Evolutionary conservation across 1,140 invertebrate genomes (phyloP), one percentile per base, ranked within the genome.

Genomic region (Euura saliciscinereae): DNA sequence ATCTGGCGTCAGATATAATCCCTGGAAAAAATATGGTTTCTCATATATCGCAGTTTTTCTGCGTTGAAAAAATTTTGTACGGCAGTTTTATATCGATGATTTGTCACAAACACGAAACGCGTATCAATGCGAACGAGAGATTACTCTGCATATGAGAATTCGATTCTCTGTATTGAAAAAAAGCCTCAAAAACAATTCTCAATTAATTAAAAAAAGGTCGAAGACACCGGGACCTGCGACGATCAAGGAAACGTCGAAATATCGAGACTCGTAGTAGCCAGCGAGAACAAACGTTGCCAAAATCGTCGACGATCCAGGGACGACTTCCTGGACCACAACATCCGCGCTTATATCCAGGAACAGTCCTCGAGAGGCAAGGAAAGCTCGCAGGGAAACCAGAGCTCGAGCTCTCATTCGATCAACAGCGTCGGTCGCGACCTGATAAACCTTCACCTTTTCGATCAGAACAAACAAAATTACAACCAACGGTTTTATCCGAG

Each of bases 161-260:
- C 28, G 28, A 28, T 28, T 28, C 28, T 28, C 28, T 28, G 28
- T 28, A 28, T 28, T 28, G 1, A 59, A 59, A 59, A 59, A 28
- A 28, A 28, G 28, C 28, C 10, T 68, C 4, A 43, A 69, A 59
- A 45, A 69, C 4, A 44, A 69, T 45, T 28, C 28, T 28, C 28
- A 28, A 28, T 28, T 28, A 28, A 28, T 28, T 11, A 28, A 59
- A 6, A 28, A 44, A 51, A 83, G 81, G 70, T 76, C 0, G 81
- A 82, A 72, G 81, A 82, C 13, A 13, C 43, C 44, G 79, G 79
- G 4, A 69, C 6, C 10, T 71, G 46, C 8, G 75, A 82, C 65
- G 67, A 74, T 28, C 13, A 74, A 3, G 78, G 80, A 7, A 73
- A 74, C 10, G 6, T 82, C 1, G 6, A 66, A 6, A 71, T 80